phyloP scores from a whole-genome alignment of 2,797 vertebrate species.

The Anguilla pacifica region DNA sequence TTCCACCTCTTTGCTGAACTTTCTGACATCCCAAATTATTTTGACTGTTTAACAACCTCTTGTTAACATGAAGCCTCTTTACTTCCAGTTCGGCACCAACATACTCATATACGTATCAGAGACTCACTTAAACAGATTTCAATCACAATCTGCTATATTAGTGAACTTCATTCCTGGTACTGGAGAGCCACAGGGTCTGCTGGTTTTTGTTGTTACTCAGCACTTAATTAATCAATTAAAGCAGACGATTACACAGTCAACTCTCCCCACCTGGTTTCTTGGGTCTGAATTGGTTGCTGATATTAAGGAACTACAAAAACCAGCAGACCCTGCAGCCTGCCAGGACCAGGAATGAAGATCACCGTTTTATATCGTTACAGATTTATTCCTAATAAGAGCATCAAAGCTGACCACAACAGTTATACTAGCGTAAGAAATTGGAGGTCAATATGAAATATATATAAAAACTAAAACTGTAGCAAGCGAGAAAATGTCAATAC shows the following conservation, averaged over 20 bases:
- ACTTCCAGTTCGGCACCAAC: not conserved
- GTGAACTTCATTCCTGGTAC: not conserved
- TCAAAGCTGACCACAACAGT: not conserved
- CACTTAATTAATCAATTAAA: not conserved
- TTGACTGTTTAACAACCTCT: not conserved
- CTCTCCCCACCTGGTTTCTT: no score
- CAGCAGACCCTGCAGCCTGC: not conserved
- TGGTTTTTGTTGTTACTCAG: not conserved
- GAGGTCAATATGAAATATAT: not conserved
- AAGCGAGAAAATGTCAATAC: conserved; percentile 6
- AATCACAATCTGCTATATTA: not conserved
- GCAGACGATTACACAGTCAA: no score
- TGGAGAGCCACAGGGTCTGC: not conserved
- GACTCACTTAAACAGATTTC: not conserved
- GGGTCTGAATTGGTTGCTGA: no score
- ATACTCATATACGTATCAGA: not conserved
- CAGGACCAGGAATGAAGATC: not conserved
- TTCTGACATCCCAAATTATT: not conserved
- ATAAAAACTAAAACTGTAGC: not conserved
- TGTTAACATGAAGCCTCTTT: not conserved
- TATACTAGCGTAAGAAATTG: not conserved
- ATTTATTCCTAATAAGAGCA: not conserved
- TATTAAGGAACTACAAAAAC: no score
- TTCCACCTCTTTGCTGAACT: not conserved
- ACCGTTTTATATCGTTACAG: not conserved